A percentile compares a stretch with the other conserved stretches of the same genome.
Conservation (phyloP, 2,797 vertebrate species). For the Rallus crepitans region DNA sequence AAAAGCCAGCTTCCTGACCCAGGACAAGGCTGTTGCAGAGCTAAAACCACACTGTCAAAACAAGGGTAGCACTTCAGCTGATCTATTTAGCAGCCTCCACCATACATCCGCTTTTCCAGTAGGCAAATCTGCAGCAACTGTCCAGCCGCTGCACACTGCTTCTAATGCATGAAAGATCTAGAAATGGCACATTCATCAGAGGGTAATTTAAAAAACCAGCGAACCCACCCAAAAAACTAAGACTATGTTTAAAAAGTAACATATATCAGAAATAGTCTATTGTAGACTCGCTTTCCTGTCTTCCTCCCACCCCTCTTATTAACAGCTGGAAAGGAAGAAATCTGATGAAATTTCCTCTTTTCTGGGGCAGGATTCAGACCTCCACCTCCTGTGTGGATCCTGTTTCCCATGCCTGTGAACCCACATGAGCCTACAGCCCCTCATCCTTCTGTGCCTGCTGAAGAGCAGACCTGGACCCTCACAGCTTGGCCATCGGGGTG, state of each 20-base stretch:
- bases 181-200: neutral
- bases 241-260: neutral
- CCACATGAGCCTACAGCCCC: neutral
- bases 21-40: neutral
- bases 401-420: neutral
- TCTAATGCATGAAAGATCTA: neutral
- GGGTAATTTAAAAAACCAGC: neutral
- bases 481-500: rapidly evolving
- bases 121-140: neutral
- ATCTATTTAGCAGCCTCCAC: slow-evolving; percentile 23
- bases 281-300: neutral
- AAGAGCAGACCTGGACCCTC: neutral
- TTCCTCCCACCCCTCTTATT: neutral
- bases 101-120: neutral
- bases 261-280: neutral
- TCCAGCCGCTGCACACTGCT: neutral
- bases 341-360: neutral
- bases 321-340: neutral
- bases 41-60: slow-evolving; percentile 33
- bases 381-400: neutral
- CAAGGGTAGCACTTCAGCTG: neutral
- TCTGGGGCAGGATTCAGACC: neutral
- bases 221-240: neutral
- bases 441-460: rapidly evolving
- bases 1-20: slow-evolving; percentile 40